These are phyloP conservation scores for Mormyrus hasselquistii DNA, from an alignment of 2,797 vertebrate species.

Conservation along the genomic window DNA sequence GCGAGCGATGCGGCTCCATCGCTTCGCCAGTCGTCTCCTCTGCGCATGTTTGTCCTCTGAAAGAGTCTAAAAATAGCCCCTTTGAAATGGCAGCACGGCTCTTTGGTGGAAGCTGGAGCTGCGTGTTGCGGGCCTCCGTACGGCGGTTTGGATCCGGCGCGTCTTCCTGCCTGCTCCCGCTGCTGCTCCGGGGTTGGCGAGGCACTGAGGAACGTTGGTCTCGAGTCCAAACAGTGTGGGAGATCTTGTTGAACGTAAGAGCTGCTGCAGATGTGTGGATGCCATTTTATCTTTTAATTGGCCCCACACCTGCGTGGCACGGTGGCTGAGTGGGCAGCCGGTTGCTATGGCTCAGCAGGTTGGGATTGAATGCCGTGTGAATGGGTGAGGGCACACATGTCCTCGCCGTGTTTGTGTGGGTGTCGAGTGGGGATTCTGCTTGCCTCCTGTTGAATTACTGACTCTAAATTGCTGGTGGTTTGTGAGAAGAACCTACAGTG, in stretches of 20 bases:
- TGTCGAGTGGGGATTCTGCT: neutral
- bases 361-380: neutral
- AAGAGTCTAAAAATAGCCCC: neutral
- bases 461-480: neutral
- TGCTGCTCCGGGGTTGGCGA: neutral
- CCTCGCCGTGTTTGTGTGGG: neutral
- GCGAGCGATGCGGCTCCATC: neutral
- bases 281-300: neutral
- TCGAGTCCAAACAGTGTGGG: neutral
- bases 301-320: neutral
- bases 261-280: neutral
- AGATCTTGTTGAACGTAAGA: neutral
- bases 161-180: neutral
- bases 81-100: neutral
- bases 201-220: neutral
- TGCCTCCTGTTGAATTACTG: neutral
- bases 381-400: neutral
- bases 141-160: neutral
- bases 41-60: neutral
- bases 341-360: neutral
- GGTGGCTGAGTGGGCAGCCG: neutral
- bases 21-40: neutral
- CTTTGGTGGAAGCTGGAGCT: neutral
- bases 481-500: neutral
- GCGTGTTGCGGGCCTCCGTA: neutral